Percentiles rank a stretch among this genome's conserved stretches.
phyloP scores from a whole-genome alignment of 2,888 invertebrate species.

The Drosophila stalkeri region DNA sequence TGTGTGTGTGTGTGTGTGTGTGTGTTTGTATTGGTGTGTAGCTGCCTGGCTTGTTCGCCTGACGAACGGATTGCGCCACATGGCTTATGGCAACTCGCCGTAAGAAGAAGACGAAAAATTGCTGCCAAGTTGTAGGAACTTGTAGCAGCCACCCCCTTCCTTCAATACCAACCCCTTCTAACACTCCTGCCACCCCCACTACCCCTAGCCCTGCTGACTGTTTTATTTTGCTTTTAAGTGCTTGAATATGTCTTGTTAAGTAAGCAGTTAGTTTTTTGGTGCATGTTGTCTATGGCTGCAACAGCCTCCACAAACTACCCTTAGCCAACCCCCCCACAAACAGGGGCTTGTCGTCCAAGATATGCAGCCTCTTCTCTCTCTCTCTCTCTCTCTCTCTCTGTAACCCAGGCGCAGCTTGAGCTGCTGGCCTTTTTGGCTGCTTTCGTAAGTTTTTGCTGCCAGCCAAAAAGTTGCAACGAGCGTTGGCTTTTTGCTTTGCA shows the following conservation, averaged over 20 bases:
- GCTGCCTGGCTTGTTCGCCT: constrained; percentile 20
- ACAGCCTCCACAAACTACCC: constrained; percentile 6
- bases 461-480: constrained; percentile 67
- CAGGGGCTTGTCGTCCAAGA: background rate
- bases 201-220: constrained; percentile 19
- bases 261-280: constrained; percentile 79
- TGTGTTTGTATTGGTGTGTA: background rate
- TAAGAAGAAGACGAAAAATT: constrained; percentile 11
- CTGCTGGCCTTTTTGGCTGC: constrained; percentile 24
- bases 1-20: constrained; percentile 5
- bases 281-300: constrained; percentile 45
- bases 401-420: background rate
- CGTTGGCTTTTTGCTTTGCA: constrained; percentile 47
- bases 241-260: constrained; percentile 80
- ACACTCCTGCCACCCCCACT: background rate
- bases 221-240: constrained; percentile 80
- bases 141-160: constrained; percentile 32
- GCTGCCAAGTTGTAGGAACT: constrained; percentile 46
- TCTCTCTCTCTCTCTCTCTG: too few relatives aligned
- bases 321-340: background rate
- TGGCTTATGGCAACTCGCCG: constrained; percentile 42
- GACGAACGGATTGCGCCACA: constrained; percentile 53
- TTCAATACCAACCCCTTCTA: background rate
- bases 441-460: constrained; percentile 51
- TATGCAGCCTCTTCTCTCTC: background rate